Evolutionary conservation across 2,113 vertebrate genomes (phyloP), one percentile per base, ranked within the genome.

Genomic region (Eidolon helvum): DNA sequence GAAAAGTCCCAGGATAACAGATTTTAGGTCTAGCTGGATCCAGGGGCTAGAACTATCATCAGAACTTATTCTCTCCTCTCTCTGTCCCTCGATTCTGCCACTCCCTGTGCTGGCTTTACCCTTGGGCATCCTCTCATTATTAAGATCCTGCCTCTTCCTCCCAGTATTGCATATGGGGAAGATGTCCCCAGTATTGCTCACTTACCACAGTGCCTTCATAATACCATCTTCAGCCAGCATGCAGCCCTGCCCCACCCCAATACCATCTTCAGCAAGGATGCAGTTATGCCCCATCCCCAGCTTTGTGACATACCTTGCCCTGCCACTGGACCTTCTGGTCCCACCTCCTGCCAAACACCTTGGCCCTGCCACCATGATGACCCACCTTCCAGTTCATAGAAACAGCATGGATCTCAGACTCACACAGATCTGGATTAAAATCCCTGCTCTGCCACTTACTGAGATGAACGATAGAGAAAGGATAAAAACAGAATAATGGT

Each of bases 11-110:
- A 18, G 35, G 22, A 22, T 28, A 35, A 3, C 14, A 66, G 94
- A 21, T 65, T 77, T 92, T 87, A 94, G 84, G 95, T 90, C 78
- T 12, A 69, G 79, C 69, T 79, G 84, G 87, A 90, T 75, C 77
- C 90, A 94, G 90, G 30, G 10, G 1, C 77, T 86, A 5, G 5
- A 35, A 53, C 9, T 24, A 10, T 24, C 55, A 30, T 45, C 83
- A 57, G 57, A 33, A 69, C 22, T 4, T 28, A 11, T 6, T 61
- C 43, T 68, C 38, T 48, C 18, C 55, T 61, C 45, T 59, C 72
- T 66, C 90, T 14, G 1, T 3, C 33, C 14, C 80, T 87, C 16
- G 24, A n/a, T 35, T 38, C 38, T 66, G 75, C 18, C 83, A 40
- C 50, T 45, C 18, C 19, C 63, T 57, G 4, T 69, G 11, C n/a